Evolutionary conservation across 2,113 vertebrate genomes (phyloP).

Genomic region (Channa maculata): DNA sequence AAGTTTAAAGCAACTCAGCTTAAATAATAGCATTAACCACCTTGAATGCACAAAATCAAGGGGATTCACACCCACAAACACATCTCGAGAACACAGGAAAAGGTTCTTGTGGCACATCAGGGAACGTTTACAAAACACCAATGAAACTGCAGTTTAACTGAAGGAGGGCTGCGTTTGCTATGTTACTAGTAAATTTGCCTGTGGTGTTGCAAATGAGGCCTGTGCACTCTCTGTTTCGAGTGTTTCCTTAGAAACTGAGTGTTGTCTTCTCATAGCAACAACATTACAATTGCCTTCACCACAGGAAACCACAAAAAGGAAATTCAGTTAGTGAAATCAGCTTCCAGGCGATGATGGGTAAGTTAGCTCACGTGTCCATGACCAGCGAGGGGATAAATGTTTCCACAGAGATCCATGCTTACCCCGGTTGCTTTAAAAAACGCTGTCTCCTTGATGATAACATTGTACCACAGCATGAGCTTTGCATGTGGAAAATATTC

Average conservation of each 20-base stretch:
- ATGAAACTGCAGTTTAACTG: constrained; percentile 21
- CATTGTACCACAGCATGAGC: constrained; percentile 1
- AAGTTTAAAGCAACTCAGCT: background rate
- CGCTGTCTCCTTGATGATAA: constrained; percentile 55
- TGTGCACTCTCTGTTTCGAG: constrained; percentile 29
- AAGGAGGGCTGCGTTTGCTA: constrained; percentile 40
- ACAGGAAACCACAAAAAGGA: constrained; percentile 76
- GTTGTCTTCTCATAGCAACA: constrained; percentile 75
- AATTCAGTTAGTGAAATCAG: constrained; percentile 66
- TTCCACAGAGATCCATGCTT: constrained; percentile 24
- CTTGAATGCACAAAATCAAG: background rate
- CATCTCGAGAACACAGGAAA: background rate
- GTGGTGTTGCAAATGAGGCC: constrained; percentile 62
- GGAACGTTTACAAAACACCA: constrained; percentile 1
- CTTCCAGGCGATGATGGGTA: constrained; percentile 52
- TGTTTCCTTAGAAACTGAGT: constrained; percentile 78
- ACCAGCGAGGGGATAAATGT: constrained; percentile 48
- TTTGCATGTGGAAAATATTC: constrained; percentile 8
- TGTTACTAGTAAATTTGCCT: constrained; percentile 38
- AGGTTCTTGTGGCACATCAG: background rate
- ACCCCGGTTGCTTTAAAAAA: constrained; percentile 24
- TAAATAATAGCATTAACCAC: background rate
- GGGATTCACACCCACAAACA: background rate
- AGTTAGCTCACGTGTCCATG: constrained; percentile 13
- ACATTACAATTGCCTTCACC: constrained; percentile 59